phyloP scores from a whole-genome alignment of 2,888 invertebrate species.

The Brachycybe producta region DNA sequence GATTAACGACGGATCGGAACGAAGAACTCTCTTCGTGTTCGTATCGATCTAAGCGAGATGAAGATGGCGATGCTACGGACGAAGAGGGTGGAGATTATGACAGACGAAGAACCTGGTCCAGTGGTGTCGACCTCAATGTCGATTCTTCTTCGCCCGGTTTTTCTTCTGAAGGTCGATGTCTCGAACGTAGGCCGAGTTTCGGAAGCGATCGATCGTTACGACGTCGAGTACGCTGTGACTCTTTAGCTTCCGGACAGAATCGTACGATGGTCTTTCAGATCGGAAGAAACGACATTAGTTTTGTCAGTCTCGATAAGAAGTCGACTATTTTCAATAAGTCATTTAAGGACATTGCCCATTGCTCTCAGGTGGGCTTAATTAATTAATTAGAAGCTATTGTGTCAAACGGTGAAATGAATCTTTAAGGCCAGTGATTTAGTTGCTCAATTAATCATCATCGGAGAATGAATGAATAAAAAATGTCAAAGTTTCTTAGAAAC shows the following conservation, averaged over 20 bases:
- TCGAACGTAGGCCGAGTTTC: slow-evolving; percentile 2
- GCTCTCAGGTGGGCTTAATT: slow-evolving; percentile 62
- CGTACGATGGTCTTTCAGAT: slow-evolving; percentile 87
- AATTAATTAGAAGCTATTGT: slow-evolving; percentile 1
- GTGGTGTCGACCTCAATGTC: no score
- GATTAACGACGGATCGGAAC: no score
- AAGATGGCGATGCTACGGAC: not conserved
- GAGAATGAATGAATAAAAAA: no score
- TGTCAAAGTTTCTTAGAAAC: no score
- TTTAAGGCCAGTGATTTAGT: no score
- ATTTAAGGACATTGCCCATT: slow-evolving; percentile 76
- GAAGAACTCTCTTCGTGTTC: no score
- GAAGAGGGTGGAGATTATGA: not conserved
- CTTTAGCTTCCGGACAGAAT: slow-evolving; percentile 51
- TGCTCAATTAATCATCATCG: no score
- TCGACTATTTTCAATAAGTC: slow-evolving; percentile 73
- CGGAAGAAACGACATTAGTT: slow-evolving; percentile 67
- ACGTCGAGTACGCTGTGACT: slow-evolving; percentile 8
- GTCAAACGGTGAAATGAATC: no score
- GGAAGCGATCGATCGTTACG: not conserved
- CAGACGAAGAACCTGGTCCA: no score
- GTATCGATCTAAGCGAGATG: no score
- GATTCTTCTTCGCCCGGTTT: slow-evolving; percentile 1
- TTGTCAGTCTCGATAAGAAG: slow-evolving; percentile 87
- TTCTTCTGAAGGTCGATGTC: not conserved